These are phyloP conservation scores for Stegodyphus dumicola DNA, from an alignment of 1,140 invertebrate genomes.

Conservation along the genomic window DNA sequence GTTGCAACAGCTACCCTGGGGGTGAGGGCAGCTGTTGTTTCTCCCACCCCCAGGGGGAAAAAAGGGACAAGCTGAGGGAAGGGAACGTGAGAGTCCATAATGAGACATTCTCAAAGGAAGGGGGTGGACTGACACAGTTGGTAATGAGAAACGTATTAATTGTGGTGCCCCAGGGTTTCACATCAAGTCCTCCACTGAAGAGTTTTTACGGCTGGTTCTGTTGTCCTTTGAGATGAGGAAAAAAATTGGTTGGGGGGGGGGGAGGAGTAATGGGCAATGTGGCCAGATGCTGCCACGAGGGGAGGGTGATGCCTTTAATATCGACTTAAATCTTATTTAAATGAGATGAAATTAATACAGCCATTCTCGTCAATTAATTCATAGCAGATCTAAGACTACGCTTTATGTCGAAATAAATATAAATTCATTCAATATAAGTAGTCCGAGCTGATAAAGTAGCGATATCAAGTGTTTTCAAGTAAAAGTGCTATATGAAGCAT, in stretches of 20 bases:
- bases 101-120: slow-evolving; percentile 28
- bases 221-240: not conserved
- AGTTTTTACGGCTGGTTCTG: not conserved
- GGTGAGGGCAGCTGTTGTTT: slow-evolving; percentile 56
- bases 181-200: not conserved
- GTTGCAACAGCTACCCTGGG: slow-evolving; percentile 25
- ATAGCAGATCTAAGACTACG: too few species aligned
- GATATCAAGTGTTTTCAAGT: too few species aligned
- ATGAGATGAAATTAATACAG: too few species aligned
- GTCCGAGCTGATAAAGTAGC: too few species aligned
- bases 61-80: not conserved
- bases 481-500: too few species aligned
- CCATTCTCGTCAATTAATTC: too few species aligned
- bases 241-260: not conserved
- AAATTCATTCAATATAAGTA: too few species aligned
- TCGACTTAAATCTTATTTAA: too few species aligned
- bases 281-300: not conserved
- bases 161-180: slow-evolving; percentile 39
- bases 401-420: too few species aligned
- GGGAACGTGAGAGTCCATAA: slow-evolving; percentile 40
- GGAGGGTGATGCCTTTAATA: too few species aligned
- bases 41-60: slow-evolving; percentile 33
- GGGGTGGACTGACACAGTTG: slow-evolving; percentile 20
- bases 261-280: not conserved
- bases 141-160: slow-evolving; percentile 57